These are phyloP conservation scores for Petrolisthes manimaculis DNA, from an alignment of 2,888 invertebrate species.

Conservation along the genomic window DNA sequence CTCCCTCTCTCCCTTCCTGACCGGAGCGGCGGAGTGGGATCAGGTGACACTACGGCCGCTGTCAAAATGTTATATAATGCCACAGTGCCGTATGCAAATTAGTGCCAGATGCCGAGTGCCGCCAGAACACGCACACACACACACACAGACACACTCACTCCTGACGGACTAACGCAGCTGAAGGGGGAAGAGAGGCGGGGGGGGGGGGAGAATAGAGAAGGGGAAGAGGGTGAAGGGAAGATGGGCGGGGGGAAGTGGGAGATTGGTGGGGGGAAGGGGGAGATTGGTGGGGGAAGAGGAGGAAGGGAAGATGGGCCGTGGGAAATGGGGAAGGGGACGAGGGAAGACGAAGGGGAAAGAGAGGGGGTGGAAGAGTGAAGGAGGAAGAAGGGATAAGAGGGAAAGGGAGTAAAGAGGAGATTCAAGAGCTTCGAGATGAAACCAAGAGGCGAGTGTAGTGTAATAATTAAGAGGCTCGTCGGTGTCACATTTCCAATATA, in stretches of 20 bases:
- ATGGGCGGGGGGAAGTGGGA: not conserved
- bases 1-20: not conserved
- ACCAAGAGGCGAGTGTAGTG: too few species aligned
- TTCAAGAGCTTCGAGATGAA: not conserved
- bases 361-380: not conserved
- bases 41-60: constrained; percentile 47
- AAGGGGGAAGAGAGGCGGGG: not conserved
- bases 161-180: not conserved
- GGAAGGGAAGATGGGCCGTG: not conserved
- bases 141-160: not conserved
- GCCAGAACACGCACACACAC: constrained; percentile 9
- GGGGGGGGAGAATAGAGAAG: not conserved
- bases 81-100: constrained; percentile 54
- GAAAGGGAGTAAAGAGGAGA: constrained; percentile 4
- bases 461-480: too few species aligned
- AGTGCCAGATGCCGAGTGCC: constrained; percentile 39
- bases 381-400: not conserved
- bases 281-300: not conserved
- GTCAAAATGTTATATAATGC: constrained; percentile 60
- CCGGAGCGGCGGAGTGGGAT: constrained; percentile 28
- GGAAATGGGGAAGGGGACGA: not conserved
- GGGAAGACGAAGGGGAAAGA: not conserved
- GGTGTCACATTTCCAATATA: too few species aligned
- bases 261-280: not conserved
- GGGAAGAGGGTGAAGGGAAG: not conserved